Evolutionary conservation across 2,113 vertebrate species (phyloP).

Genomic region (Micromys minutus): DNA sequence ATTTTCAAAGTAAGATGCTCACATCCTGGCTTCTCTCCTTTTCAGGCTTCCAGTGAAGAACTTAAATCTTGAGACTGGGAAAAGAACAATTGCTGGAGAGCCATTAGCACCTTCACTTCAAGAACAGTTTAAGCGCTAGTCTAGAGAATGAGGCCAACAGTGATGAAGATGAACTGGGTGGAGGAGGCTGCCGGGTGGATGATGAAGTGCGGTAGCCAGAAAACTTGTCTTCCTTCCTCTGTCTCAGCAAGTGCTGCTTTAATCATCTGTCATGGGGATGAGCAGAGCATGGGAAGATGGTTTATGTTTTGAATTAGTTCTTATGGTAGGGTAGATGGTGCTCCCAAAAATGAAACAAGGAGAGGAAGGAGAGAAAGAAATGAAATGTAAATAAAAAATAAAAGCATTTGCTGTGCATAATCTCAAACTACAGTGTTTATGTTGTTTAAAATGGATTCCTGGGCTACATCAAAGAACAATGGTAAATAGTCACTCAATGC

Average conservation of each 20-base stretch:
- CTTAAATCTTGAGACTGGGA: neutral
- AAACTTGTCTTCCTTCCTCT: neutral
- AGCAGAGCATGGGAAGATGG: neutral
- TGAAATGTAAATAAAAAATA: neutral
- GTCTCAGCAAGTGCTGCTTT: neutral
- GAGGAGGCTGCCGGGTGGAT: neutral
- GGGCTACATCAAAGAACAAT: neutral
- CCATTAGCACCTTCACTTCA: constrained; percentile 5
- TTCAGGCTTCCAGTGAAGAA: neutral
- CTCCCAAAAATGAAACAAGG: constrained; percentile 8
- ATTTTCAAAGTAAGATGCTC: neutral
- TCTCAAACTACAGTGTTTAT: constrained; percentile 22
- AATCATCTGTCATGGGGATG: neutral
- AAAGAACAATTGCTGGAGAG: neutral
- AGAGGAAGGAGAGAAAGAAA: neutral
- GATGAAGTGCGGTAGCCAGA: neutral
- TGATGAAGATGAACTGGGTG: neutral
- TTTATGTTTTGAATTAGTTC: constrained; percentile 15
- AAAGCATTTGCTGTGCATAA: neutral
- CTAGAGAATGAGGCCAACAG: neutral
- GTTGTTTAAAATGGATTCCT: neutral
- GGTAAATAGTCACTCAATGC: neutral
- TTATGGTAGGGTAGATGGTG: neutral
- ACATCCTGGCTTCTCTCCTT: neutral
- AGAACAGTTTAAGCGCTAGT: neutral